Percentiles rank a stretch among this genome's conserved stretches.
phyloP scores from a whole-genome alignment of 37 sponge, comb jelly and placozoan genomes.

The Beroe forskalii region DNA sequence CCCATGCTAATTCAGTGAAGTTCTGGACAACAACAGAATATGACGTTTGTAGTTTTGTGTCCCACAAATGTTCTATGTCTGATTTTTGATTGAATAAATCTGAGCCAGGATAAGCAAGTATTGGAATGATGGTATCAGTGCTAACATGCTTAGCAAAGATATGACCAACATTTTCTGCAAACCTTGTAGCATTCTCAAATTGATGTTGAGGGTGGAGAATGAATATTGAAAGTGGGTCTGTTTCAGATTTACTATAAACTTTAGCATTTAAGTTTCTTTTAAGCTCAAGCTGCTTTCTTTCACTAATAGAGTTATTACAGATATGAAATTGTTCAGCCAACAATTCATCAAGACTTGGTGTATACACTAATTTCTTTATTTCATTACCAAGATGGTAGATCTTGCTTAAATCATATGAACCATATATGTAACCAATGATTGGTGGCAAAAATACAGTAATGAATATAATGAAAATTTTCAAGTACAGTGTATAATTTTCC shows the following conservation, averaged over 20 bases:
- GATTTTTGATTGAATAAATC: neutral
- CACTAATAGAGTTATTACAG: neutral
- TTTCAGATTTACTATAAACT: neutral
- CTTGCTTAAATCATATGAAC: no score
- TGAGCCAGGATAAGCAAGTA: neutral
- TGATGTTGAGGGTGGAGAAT: neutral
- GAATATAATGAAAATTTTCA: no score
- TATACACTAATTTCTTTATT: no score
- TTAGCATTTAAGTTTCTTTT: neutral
- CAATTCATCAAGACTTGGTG: neutral
- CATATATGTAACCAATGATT: no score
- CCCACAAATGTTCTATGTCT: neutral
- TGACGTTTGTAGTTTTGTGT: neutral
- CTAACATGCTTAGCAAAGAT: neutral
- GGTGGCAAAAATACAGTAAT: no score
- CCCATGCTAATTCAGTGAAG: conserved; percentile 11
- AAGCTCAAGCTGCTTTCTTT: neutral
- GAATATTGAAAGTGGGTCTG: conserved; percentile 44
- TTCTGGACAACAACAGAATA: neutral
- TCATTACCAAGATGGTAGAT: no score
- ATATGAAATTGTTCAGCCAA: neutral
- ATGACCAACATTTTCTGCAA: conserved; percentile 18
- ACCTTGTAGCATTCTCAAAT: neutral
- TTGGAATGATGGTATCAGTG: neutral
- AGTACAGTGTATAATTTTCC: no score